Percentiles rank a stretch among this genome's conserved stretches.
phyloP scores from a whole-genome alignment of 2,113 vertebrate species.

The Calyptomena viridis region DNA sequence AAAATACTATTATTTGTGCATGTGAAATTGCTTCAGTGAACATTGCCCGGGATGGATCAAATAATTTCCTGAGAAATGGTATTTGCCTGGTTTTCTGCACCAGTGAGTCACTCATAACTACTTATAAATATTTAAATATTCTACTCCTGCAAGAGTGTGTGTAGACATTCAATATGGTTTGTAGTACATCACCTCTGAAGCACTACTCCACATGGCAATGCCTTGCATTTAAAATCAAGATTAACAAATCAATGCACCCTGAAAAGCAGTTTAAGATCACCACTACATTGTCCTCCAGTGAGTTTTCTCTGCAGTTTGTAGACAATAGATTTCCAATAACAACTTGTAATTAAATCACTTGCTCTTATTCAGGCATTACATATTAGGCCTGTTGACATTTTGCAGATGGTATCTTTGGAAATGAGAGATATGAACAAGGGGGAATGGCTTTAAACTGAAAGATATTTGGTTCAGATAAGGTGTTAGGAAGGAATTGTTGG shows the following conservation, averaged over 20 bases:
- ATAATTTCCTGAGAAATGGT: not conserved
- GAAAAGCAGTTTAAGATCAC: not conserved
- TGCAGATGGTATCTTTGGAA: slow-evolving; percentile 55
- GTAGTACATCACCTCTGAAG: not conserved
- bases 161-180: not conserved
- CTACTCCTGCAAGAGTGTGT: not conserved
- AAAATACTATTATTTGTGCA: not conserved
- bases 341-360: slow-evolving; percentile 74
- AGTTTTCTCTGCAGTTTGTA: slow-evolving; percentile 70
- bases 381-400: slow-evolving; percentile 16
- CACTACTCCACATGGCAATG: not conserved
- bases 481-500: not conserved
- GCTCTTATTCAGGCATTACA: slow-evolving; percentile 42
- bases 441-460: not conserved
- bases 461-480: not conserved
- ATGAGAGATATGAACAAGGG: not conserved
- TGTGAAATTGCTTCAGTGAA: not conserved
- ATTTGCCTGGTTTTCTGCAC: not conserved
- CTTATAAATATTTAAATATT: slow-evolving; percentile 53
- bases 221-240: not conserved
- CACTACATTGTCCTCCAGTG: not conserved
- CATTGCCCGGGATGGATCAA: not conserved
- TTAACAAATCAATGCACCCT: not conserved
- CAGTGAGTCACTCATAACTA: slow-evolving; percentile 13
- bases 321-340: slow-evolving; percentile 72